Evolutionary conservation across 2,113 vertebrate species (phyloP), one percentile per base, ranked within the genome.

Genomic region (Syngnathus typhle): DNA sequence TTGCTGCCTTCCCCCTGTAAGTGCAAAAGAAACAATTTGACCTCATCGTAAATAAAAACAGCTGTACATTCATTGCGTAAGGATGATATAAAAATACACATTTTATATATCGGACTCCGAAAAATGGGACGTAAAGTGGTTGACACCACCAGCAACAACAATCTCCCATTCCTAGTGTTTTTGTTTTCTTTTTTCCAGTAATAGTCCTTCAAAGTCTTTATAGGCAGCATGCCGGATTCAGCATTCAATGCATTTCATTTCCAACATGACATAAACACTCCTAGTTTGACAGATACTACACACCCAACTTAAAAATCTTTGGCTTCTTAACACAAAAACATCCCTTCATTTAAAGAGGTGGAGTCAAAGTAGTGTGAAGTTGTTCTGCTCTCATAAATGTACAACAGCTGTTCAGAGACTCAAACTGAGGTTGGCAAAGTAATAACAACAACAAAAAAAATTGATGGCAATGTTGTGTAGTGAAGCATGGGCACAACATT

Each of bases 221-320:
- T 44, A 2, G 4, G 12, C 55, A 58, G 27, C 27, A 12, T 44
- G n/a, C 4, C 39, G 43, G 39, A 43, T n/a, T 61, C 23, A 21
- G 38, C 37, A 44, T 38, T 72, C 38, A 7, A 44, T 27, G n/a
- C 23, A 18, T 62, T 56, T 74, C 52, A 55, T 61, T 73, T 49
- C 68, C 1, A 4, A 55, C 70, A 77, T 74, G 56, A 78, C 2
- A 76, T 78, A 74, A 32, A 6, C 39, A 21, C 56, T 76, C 61
- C 62, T 59, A 67, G 69, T 73, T 27, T 47, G 56, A 61, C 23
- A 66, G 69, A 37, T 55, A 73, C 56, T 64, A 38, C n/a, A 59
- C 56, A 36, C 12, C 61, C 56, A 10, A n/a, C 54, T 49, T 38
- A 66, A 21, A 76, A 73, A 75, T 83, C 71, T 85, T 86, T 87